phyloP scores from a whole-genome alignment of 2,888 invertebrate genomes.

The Pandemis cinnamomeana region DNA sequence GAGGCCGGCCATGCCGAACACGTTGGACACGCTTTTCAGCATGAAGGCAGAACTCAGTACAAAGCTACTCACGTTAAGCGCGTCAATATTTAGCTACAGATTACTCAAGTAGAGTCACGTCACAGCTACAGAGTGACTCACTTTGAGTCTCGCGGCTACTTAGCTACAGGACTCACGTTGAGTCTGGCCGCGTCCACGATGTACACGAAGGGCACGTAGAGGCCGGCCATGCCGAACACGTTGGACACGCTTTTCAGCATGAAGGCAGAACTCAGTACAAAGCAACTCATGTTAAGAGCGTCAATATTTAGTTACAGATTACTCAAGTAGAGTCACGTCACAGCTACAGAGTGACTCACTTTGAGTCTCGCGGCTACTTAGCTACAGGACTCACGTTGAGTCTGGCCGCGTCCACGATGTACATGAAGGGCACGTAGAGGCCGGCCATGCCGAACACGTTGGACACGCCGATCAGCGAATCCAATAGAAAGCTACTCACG shows the following conservation, averaged over 20 bases:
- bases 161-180: constrained; percentile 82
- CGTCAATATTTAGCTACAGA: too few species aligned
- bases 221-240: constrained; percentile 98
- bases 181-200: constrained; percentile 92
- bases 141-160: background rate
- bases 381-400: constrained; percentile 84
- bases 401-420: constrained; percentile 92
- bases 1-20: constrained; percentile 98
- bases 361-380: background rate
- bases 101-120: too few species aligned
- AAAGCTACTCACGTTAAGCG: too few species aligned
- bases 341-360: too few species aligned
- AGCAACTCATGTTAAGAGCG: too few species aligned
- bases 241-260: constrained; percentile 96
- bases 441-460: constrained; percentile 99
- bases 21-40: constrained; percentile 93
- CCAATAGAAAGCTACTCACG: too few species aligned
- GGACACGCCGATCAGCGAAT: too few species aligned
- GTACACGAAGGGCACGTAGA: constrained; percentile 98
- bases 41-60: constrained; percentile 92
- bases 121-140: too few species aligned
- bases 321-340: too few species aligned
- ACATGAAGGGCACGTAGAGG: constrained; percentile 98
- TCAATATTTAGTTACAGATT: too few species aligned
- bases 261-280: constrained; percentile 89